Base-by-base conservation (phyloP, 2,888 invertebrate genomes). In the Chesias legatella region DNA sequence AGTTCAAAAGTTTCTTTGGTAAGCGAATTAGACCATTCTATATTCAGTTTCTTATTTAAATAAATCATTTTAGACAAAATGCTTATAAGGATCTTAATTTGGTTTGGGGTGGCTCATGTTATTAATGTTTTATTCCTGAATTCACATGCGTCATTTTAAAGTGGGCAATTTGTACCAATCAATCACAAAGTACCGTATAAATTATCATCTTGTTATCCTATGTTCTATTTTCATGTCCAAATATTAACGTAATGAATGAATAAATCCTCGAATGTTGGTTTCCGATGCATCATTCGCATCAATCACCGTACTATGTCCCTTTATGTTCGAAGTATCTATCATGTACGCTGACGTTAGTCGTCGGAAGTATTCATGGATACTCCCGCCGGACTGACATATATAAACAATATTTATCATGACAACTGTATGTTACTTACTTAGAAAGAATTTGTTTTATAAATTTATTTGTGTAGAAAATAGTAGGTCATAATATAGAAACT, bases 201-300 rank as follows among this genome's bases (percentile, higher is more conserved):
- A n/a, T n/a, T n/a, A n/a, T n/a, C n/a, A n/a, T n/a, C n/a, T n/a
- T n/a, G n/a, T n/a, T 24, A 24, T 24, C 20, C 20, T 20, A 20
- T 22, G 22, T 24, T 39, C 24, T 25, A 8, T 13, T n/a, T 28
- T n/a, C 5, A 26, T 20, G 33, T 28, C 11, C 6, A 20, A 6
- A 32, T 11, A 29, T 34, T 27, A 29, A 42, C 36, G 23, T 10
- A 38, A 49, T 41, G 37, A 33, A 47, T 37, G 36, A 48, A 51
- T 47, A 43, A 34, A 49, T 48, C 41, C 43, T 32, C 33, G 26
- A 38, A 11, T 28, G 26, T 1, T 11, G 13, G 23, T 30, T 47
- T 23, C 38, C 30, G 24, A 48, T 51, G 38, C 42, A 50, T 55
- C 51, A 46, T 48, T 35, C 50, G 20, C 51, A 52, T 55, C 50